These are phyloP conservation scores for Falco cherrug DNA, from an alignment of 2,797 vertebrate species.

Conservation along the genomic window DNA sequence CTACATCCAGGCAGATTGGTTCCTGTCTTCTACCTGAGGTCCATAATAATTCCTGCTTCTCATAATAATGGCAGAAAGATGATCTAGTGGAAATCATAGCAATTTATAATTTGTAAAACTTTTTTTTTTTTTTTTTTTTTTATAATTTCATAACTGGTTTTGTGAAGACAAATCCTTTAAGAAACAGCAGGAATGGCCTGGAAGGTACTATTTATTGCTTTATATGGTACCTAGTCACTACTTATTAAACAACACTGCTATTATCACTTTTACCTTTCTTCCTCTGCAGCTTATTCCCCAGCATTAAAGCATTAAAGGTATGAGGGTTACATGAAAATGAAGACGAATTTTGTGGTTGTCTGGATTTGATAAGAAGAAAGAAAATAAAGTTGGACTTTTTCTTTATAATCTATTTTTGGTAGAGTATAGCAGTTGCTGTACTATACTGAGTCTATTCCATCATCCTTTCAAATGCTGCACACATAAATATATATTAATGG, in stretches of 20 bases:
- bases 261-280: background rate
- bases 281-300: background rate
- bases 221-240: background rate
- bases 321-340: background rate
- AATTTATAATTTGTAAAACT: background rate
- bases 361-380: background rate
- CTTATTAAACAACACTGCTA: background rate
- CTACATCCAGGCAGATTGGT: background rate
- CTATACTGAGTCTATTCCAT: background rate
- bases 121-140: background rate
- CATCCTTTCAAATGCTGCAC: background rate
- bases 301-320: background rate
- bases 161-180: background rate
- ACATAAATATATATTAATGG: background rate
- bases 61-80: background rate
- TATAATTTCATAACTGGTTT: background rate
- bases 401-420: background rate
- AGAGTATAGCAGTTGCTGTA: background rate
- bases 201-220: constrained; percentile 37
- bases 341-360: background rate
- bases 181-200: background rate
- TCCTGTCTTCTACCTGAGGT: background rate
- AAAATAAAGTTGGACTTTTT: background rate
- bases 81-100: background rate
- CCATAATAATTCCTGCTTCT: background rate